Percentiles rank a stretch among this genome's conserved stretches.
Evolutionary conservation across 2,888 invertebrate species (phyloP).

Genomic region (Acanthosepion lycidas): DNA sequence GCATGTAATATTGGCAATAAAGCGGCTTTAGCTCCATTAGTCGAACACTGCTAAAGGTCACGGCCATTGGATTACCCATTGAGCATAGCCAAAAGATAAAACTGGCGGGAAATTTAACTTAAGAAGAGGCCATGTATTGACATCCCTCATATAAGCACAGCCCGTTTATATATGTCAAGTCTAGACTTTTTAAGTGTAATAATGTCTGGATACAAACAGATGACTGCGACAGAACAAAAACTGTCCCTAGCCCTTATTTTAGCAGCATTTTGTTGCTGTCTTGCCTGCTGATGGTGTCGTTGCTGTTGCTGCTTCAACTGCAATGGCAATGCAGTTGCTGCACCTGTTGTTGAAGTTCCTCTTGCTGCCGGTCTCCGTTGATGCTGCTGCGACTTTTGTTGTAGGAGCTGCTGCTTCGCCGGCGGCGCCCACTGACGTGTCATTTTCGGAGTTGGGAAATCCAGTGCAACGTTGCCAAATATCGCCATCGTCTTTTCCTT

Average conservation of each 20-base stretch:
- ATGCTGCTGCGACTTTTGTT: background rate
- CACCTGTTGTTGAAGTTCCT: background rate
- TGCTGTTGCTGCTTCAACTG: background rate
- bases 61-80: background rate
- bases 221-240: background rate
- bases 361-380: background rate
- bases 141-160: background rate
- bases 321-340: background rate
- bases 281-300: background rate
- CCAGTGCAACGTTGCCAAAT: background rate
- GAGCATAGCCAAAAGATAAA: background rate
- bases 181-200: background rate
- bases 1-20: background rate
- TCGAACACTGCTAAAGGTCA: background rate
- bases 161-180: background rate
- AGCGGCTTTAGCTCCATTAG: background rate
- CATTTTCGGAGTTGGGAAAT: background rate
- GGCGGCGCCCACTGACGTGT: background rate
- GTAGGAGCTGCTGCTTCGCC: background rate
- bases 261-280: background rate
- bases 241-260: background rate
- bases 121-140: background rate
- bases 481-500: background rate
- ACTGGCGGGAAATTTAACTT: background rate
- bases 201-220: background rate